These are phyloP conservation scores for Amphiprion percula DNA, from an alignment of 2,113 vertebrate species.

Conservation along the genomic window DNA sequence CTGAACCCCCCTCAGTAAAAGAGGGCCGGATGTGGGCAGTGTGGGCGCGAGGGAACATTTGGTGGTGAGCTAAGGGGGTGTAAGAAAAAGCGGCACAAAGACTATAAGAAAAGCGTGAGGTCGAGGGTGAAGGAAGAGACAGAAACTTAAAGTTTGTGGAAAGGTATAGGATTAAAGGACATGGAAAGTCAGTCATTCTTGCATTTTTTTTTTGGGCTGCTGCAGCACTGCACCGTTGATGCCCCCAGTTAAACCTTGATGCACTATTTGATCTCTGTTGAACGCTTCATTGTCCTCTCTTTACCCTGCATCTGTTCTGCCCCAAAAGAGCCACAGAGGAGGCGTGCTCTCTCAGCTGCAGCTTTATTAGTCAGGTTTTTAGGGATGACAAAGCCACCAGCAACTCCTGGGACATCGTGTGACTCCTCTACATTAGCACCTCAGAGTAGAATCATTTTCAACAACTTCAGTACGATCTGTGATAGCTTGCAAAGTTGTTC, in stretches of 20 bases:
- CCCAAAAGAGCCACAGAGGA: constrained; percentile 9
- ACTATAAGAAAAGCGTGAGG: constrained; percentile 11
- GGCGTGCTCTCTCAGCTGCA: not conserved
- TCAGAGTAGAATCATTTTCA: not conserved
- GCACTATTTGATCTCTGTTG: constrained; percentile 42
- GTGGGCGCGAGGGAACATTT: constrained; percentile 30
- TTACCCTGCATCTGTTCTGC: not conserved
- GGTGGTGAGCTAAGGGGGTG: constrained; percentile 12
- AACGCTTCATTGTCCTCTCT: constrained; percentile 8
- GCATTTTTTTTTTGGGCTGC: not conserved
- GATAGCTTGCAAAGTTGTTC: not conserved
- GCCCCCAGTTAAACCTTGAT: constrained; percentile 36
- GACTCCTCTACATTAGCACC: not conserved
- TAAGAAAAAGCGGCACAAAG: constrained; percentile 21
- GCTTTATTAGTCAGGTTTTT: constrained; percentile 29
- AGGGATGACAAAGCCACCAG: constrained; percentile 4
- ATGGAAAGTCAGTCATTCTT: not conserved
- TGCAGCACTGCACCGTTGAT: constrained; percentile 12
- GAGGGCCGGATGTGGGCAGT: constrained; percentile 46
- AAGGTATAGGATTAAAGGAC: constrained; percentile 36
- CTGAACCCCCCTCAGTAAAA: constrained; percentile 47
- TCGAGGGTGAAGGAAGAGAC: constrained; percentile 26
- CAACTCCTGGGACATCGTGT: not conserved
- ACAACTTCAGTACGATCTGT: not conserved
- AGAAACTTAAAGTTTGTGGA: constrained; percentile 25